phyloP scores from a whole-genome alignment of 1,140 invertebrate species.

The Planococcus citri region DNA sequence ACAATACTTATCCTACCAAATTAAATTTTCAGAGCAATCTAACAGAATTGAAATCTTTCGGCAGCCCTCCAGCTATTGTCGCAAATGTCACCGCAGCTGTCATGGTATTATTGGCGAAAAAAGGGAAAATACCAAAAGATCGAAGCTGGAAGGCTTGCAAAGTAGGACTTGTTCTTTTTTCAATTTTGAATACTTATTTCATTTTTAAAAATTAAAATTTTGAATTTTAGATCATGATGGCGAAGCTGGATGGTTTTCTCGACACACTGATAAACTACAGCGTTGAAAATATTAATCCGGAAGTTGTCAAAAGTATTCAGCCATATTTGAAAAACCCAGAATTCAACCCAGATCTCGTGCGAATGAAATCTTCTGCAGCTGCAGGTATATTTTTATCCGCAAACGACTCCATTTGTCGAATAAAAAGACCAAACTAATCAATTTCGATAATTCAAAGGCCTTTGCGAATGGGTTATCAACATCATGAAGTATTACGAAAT shows the following conservation, averaged over 20 bases:
- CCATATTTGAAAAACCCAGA: slow-evolving; percentile 46
- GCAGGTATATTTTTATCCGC: slow-evolving; percentile 42
- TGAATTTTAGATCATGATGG: slow-evolving; percentile 52
- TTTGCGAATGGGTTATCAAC: slow-evolving; percentile 91
- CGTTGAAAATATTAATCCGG: slow-evolving; percentile 86
- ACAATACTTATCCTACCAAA: too few relatives aligned
- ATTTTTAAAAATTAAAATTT: not conserved
- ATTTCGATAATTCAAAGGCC: slow-evolving; percentile 32
- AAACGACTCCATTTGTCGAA: not conserved
- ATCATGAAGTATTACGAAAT: slow-evolving; percentile 85
- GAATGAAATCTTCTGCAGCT: slow-evolving; percentile 75
- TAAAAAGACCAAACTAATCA: not conserved
- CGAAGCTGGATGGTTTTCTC: slow-evolving; percentile 72
- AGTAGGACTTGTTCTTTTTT: too few relatives aligned
- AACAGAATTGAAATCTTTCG: slow-evolving; percentile 90
- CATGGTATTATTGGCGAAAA: slow-evolving; percentile 61
- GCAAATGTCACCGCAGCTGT: slow-evolving; percentile 77
- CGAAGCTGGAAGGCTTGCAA: slow-evolving; percentile 86
- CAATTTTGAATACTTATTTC: not conserved
- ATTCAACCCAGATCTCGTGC: slow-evolving; percentile 74
- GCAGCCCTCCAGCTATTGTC: slow-evolving; percentile 65
- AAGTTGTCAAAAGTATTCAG: slow-evolving; percentile 58
- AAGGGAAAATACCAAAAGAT: slow-evolving; percentile 83
- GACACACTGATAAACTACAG: slow-evolving; percentile 76
- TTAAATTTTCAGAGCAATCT: slow-evolving; percentile 52